Base-by-base conservation (phyloP, 2,888 invertebrate species). In the Coleophora deauratella region DNA sequence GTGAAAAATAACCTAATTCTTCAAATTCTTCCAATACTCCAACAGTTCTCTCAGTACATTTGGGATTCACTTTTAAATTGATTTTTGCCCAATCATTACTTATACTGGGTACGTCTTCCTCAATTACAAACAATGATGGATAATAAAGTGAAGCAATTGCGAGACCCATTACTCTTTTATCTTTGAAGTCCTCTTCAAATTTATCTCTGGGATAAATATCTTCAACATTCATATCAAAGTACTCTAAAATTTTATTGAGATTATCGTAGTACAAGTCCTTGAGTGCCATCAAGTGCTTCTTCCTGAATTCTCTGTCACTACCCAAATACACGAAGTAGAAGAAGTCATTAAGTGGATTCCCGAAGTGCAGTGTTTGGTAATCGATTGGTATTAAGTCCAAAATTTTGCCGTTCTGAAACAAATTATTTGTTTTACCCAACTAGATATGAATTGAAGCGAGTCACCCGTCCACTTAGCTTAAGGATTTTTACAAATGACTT, bases 1-100 rank as follows among this genome's bases (percentile, higher is more conserved):
- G 9, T 40, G 42, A 51, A 14, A 57, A 35, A 35, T 40, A 49
- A 2, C 63, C 65, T 44, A 56, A 54, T 4, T 58, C 52, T 15
- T 62, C 48, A 42, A 62, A 68, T 35, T 71, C 70, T 36, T 66
- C 55, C 11, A 69, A 43, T 3, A 57, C 48, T 4, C 55, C 68
- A 9, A 42, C 42, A 14, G 67, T 41, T 11, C 59, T 58, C 0
- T 51, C 50, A 4, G 51, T 54, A 38, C 52, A 61, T 14, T 44
- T 50, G 6, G 54, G 52, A 42, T 65, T 54, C 1, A 60, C 27
- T 7, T 44, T 52, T 2, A 64, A 45, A 0, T 46, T 40, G 1
- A 59, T 13, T 9, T 54, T 52, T 8, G 43, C 27, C 8, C 62
- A 9, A n/a, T 50, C 43, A 3, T 58, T 57, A 1, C 55, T 45